These are phyloP conservation scores for Marasmarcha lunaedactyla DNA, from an alignment of 2,888 invertebrate genomes.

Conservation along the genomic window DNA sequence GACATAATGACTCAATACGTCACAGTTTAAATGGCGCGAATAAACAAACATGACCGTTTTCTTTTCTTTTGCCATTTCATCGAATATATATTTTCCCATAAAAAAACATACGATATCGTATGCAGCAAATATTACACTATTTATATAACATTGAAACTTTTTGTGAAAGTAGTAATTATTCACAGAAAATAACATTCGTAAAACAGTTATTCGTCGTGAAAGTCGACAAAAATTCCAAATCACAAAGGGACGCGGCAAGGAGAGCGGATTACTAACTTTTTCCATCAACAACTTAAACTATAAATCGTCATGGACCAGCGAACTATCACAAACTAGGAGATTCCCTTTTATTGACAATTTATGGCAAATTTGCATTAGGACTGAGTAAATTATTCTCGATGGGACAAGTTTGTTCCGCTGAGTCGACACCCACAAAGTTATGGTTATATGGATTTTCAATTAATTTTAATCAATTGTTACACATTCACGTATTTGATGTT, in stretches of 20 bases:
- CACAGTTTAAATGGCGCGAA: slow-evolving; percentile 22
- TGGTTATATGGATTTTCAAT: not conserved
- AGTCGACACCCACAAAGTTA: slow-evolving; percentile 7
- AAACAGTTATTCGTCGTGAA: no score
- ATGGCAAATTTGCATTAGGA: slow-evolving; percentile 56
- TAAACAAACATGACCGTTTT: slow-evolving; percentile 20
- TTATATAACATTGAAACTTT: no score
- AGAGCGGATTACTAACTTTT: slow-evolving; percentile 57
- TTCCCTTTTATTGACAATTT: slow-evolving; percentile 51
- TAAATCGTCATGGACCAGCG: slow-evolving; percentile 54
- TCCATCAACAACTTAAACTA: slow-evolving; percentile 62
- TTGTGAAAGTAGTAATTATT: no score
- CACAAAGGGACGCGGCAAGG: slow-evolving; percentile 19
- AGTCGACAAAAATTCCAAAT: not conserved
- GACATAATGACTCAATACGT: slow-evolving; percentile 21
- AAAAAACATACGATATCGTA: no score
- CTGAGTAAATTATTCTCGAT: slow-evolving; percentile 35
- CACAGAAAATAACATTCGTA: no score
- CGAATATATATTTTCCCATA: not conserved
- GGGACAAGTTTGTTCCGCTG: slow-evolving; percentile 19
- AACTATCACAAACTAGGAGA: slow-evolving; percentile 11
- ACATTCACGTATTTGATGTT: not conserved
- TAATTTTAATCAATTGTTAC: not conserved
- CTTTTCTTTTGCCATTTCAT: slow-evolving; percentile 13
- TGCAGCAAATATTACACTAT: no score